A percentile compares a stretch with the other conserved stretches of the same genome.
Conservation (phyloP, 1,140 invertebrate species). For the Lysiphlebus fabarum region DNA sequence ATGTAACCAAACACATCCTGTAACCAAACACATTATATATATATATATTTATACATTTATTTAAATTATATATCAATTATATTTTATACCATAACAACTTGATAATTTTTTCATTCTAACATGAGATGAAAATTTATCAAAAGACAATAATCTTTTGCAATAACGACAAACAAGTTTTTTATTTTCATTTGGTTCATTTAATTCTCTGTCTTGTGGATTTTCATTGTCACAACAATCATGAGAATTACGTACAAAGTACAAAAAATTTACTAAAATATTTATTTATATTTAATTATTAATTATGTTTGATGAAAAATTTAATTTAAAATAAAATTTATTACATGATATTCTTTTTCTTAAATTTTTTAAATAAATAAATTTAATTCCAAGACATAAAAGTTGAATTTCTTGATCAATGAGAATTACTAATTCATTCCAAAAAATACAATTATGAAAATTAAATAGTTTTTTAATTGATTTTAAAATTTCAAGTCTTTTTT, state of each 20-base stretch:
- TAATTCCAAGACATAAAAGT: conserved; percentile 56
- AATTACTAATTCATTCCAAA: conserved; percentile 57
- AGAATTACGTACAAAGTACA: conserved; percentile 33
- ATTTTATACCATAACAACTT: conserved; percentile 30
- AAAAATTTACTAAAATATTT: conserved; percentile 37
- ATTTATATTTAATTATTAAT: too few species aligned
- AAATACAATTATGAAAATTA: conserved; percentile 54
- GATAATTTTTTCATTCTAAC: conserved; percentile 38
- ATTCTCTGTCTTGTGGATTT: conserved; percentile 19
- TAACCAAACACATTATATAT: conserved; percentile 5
- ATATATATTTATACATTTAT: conserved; percentile 7
- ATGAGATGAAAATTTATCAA: conserved; percentile 27
- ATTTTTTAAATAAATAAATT: conserved; percentile 53
- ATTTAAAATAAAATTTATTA: too few species aligned
- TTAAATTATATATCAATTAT: conserved; percentile 21
- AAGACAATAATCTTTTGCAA: conserved; percentile 27
- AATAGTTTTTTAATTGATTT: conserved; percentile 58
- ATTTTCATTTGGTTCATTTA: conserved; percentile 25
- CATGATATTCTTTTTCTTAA: conserved; percentile 58
- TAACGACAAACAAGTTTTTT: conserved; percentile 31
- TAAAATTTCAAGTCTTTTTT: conserved; percentile 60
- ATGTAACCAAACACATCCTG: conserved; percentile 41
- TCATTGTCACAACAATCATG: conserved; percentile 32
- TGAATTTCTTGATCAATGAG: conserved; percentile 63
- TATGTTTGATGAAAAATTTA: too few species aligned